Evolutionary conservation across 2,888 invertebrate species (phyloP), one percentile per base, ranked within the genome.

Genomic region (Eledona agricola): DNA sequence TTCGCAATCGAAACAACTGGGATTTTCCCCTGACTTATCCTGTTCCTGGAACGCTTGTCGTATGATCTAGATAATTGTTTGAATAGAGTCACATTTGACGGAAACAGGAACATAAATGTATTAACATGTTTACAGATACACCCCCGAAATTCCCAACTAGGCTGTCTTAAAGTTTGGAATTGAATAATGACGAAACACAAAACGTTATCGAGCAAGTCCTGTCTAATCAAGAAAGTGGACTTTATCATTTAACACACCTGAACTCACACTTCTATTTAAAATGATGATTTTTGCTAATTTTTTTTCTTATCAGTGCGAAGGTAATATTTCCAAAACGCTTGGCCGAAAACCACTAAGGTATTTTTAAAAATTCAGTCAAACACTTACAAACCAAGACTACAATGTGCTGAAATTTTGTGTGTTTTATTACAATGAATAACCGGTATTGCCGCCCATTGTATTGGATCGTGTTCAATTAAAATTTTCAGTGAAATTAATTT

Each of bases 101-200:
- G 54, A 54, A 54, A 54, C 54, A 50, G 54, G 49, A 26, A 54
- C 49, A 37, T 42, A 49, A 54, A 54, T 46, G 54, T 54, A 54
- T 53, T 53, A 53, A 53, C 53, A 53, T 43, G 49, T 43, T 32
- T 35, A 54, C 49, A 49, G 43, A 53, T 40, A 46, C 42, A 37
- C 38, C 35, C 46, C 53, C 42, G 12, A 49, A 52, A 38, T 45
- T 47, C 47, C 38, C 38, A 45, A 45, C 51, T 45, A 46, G 46
- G 46, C 38, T 52, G 54, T 54, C 54, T 54, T 54, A 43, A 54
- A 54, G 49, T 54, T 49, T 46, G 38, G 15, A 52, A 43, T 50
- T 50, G 31, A 50, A 50, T 50, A 25, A 25, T 42, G 53, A 53
- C 42, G 32, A 46, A 51, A 51, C 31, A 45, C 25, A 16, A 31